Percentiles rank a stretch among this genome's conserved stretches.
phyloP scores from a whole-genome alignment of 2,797 vertebrate genomes.

The Cichlasoma orientale region DNA sequence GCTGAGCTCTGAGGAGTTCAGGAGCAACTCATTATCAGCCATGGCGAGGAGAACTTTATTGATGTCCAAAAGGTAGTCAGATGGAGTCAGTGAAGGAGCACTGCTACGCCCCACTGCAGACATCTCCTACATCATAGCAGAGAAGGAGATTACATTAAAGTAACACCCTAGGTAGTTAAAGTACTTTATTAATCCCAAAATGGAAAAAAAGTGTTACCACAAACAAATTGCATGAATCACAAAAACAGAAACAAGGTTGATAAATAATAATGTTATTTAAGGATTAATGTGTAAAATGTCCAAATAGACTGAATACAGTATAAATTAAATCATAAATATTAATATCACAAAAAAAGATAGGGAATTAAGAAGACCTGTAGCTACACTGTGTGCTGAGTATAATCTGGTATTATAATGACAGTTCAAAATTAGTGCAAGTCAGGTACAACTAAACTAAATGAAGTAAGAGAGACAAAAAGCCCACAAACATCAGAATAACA shows the following conservation, averaged over 20 bases:
- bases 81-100: constrained; percentile 71
- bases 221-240: not conserved
- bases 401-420: not conserved
- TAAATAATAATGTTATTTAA: not conserved
- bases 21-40: constrained; percentile 89
- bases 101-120: constrained; percentile 33
- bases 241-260: not conserved
- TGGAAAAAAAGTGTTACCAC: too few relatives aligned
- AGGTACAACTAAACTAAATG: not conserved
- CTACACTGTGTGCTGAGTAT: not conserved
- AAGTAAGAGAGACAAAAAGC: not conserved
- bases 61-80: constrained; percentile 91
- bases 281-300: not conserved
- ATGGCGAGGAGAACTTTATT: constrained; percentile 90
- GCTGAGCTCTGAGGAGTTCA: constrained; percentile 90
- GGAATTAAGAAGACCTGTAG: not conserved
- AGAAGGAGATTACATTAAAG: not conserved
- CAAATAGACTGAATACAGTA: not conserved
- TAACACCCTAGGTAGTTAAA: not conserved
- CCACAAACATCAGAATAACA: not conserved
- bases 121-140: constrained; percentile 50
- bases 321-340: not conserved
- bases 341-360: not conserved
- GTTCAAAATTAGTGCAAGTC: not conserved
- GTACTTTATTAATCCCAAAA: not conserved